A percentile compares a stretch with the other conserved stretches of the same genome.
Evolutionary conservation across 2,797 vertebrate genomes (phyloP).

Genomic region (Leptatherina wallacei): DNA sequence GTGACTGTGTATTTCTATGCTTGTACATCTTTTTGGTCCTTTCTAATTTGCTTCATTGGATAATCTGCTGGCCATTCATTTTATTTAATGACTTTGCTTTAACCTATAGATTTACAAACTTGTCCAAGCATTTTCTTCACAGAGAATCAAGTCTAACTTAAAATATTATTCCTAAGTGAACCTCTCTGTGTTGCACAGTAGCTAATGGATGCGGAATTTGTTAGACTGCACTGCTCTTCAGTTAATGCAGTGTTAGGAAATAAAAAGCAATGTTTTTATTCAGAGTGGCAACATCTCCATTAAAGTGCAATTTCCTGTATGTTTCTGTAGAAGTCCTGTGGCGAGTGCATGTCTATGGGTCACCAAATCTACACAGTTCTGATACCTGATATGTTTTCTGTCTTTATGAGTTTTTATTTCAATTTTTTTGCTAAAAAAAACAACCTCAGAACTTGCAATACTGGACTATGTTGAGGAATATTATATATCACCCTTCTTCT

Average conservation of each 20-base stretch:
- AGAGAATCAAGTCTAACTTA: background rate
- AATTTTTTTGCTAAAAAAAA: no score
- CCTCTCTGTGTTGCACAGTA: background rate
- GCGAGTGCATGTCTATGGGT: background rate
- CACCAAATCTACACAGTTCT: background rate
- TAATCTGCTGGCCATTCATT: conserved; percentile 16
- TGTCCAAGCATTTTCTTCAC: background rate
- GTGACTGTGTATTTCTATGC: conserved; percentile 9
- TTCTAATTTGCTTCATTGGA: conserved; percentile 16
- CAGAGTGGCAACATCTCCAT: conserved; percentile 1
- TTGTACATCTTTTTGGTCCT: background rate
- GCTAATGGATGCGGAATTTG: conserved; percentile 19
- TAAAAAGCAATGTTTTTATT: conserved; percentile 19
- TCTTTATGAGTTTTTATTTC: background rate
- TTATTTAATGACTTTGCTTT: conserved; percentile 12
- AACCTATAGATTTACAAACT: conserved; percentile 15
- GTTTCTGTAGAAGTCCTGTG: background rate
- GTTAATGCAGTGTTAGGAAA: conserved; percentile 19
- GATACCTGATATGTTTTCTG: background rate
- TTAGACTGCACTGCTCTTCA: conserved; percentile 2
- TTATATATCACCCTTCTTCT: no score
- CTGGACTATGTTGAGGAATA: no score
- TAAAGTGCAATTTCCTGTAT: background rate
- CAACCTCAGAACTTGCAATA: no score
- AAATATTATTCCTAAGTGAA: background rate